Evolutionary conservation across 2,113 vertebrate genomes (phyloP).

Genomic region (Caloenas nicobarica): DNA sequence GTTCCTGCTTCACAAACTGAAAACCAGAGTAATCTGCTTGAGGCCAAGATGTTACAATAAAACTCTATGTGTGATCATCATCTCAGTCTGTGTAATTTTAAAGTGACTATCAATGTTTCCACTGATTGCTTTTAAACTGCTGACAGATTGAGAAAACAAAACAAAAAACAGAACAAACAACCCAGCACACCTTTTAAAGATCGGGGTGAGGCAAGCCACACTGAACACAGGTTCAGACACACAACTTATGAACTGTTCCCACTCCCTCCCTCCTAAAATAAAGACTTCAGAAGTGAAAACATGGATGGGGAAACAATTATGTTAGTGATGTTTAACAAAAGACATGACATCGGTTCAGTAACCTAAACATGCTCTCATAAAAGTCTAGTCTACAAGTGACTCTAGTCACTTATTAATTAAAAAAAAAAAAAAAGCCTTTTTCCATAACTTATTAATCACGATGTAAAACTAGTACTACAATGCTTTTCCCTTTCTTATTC

Average conservation of each 20-base stretch:
- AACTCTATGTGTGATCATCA: neutral
- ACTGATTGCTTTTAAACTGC: conserved; percentile 27
- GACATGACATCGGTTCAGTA: conserved; percentile 56
- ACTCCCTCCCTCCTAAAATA: neutral
- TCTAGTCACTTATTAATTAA: neutral
- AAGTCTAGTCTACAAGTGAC: conserved; percentile 49
- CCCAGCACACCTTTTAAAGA: neutral
- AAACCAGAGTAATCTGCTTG: neutral
- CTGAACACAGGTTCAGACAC: conserved; percentile 7
- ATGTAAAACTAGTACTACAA: conserved; percentile 58
- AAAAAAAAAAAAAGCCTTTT: conserved; percentile 14
- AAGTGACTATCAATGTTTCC: neutral
- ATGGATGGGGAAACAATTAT: conserved; percentile 31
- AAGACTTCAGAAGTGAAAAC: conserved; percentile 18
- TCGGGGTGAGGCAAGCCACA: neutral
- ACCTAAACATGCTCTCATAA: conserved; percentile 56
- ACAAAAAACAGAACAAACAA: neutral
- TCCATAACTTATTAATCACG: conserved; percentile 40
- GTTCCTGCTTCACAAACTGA: neutral
- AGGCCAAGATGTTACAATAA: neutral
- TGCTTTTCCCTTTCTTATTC: conserved; percentile 62
- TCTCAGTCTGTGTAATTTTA: neutral
- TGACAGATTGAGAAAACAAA: neutral
- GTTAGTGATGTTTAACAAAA: conserved; percentile 70
- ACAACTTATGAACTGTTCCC: neutral